Percentiles rank a stretch among this genome's conserved stretches.
Evolutionary conservation across 2,888 invertebrate genomes (phyloP).

Genomic region (Therioaphis trifolii): DNA sequence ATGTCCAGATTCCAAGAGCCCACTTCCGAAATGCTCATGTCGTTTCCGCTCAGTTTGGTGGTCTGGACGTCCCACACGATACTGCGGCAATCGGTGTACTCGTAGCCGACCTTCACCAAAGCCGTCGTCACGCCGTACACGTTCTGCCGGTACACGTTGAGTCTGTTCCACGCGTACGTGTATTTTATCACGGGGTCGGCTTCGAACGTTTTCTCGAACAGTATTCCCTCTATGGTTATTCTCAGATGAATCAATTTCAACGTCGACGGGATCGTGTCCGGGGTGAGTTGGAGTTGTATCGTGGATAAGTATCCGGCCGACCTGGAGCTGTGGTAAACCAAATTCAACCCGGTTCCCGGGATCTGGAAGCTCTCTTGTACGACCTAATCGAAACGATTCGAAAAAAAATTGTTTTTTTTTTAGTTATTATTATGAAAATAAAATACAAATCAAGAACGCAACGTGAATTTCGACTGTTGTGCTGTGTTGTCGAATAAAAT

Average conservation of each 20-base stretch:
- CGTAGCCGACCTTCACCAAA: slow-evolving; percentile 94
- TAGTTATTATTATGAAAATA: too few species aligned
- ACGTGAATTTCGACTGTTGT: too few species aligned
- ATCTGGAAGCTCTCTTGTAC: slow-evolving; percentile 95
- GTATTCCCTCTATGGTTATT: slow-evolving; percentile 93
- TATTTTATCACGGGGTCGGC: slow-evolving; percentile 97
- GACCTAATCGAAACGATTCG: slow-evolving; percentile 74
- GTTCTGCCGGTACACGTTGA: slow-evolving; percentile 94
- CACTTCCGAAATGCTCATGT: slow-evolving; percentile 96
- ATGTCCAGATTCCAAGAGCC: slow-evolving; percentile 98
- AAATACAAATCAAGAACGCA: too few species aligned
- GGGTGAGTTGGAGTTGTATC: slow-evolving; percentile 90
- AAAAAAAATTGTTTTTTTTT: too few species aligned
- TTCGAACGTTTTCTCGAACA: slow-evolving; percentile 92
- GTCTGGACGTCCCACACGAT: slow-evolving; percentile 97
- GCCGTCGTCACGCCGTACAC: slow-evolving; percentile 97
- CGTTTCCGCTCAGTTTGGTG: slow-evolving; percentile 93
- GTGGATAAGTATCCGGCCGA: slow-evolving; percentile 94
- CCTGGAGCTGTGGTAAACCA: slow-evolving; percentile 95
- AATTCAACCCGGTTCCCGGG: slow-evolving; percentile 92
- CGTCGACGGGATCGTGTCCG: slow-evolving; percentile 82
- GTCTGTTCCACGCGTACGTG: slow-evolving; percentile 96
- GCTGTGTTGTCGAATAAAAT: neutral
- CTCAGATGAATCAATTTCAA: slow-evolving; percentile 89
- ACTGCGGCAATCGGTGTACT: slow-evolving; percentile 90